Percentiles rank a stretch among this genome's conserved stretches.
Evolutionary conservation across 2,797 vertebrate species (phyloP).

Genomic region (Amazona finschi): DNA sequence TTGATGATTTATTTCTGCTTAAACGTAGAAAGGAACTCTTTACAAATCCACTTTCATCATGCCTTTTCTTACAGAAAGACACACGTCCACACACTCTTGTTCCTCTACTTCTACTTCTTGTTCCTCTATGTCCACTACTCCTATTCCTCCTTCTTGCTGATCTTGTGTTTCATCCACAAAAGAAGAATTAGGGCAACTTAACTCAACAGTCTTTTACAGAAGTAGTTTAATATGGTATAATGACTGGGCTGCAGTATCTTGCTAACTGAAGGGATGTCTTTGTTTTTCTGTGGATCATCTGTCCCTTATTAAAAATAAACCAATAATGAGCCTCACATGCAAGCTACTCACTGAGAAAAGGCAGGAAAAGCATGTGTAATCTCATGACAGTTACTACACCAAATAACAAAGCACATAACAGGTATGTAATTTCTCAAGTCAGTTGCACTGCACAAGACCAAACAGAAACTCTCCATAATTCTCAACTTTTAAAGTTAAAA

Average conservation of each 20-base stretch:
- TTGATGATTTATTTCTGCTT: neutral
- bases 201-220: neutral
- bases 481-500: conserved; percentile 56
- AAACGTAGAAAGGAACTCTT: neutral
- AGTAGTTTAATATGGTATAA: neutral
- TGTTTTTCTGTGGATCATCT: neutral
- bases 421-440: neutral
- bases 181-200: neutral
- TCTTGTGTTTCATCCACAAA: neutral
- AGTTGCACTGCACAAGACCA: conserved; percentile 72
- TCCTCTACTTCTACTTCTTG: neutral
- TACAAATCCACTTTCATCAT: neutral
- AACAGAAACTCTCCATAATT: conserved; percentile 65
- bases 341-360: neutral
- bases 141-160: neutral
- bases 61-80: neutral
- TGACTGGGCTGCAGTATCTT: neutral
- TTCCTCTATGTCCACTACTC: neutral
- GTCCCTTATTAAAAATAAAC: neutral
- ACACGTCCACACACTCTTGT: neutral
- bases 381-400: neutral
- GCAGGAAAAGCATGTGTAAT: neutral
- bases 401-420: neutral
- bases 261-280: neutral
- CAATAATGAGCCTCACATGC: neutral